Conservation (phyloP, 2,888 invertebrate genomes). For the Eilema caniola region DNA sequence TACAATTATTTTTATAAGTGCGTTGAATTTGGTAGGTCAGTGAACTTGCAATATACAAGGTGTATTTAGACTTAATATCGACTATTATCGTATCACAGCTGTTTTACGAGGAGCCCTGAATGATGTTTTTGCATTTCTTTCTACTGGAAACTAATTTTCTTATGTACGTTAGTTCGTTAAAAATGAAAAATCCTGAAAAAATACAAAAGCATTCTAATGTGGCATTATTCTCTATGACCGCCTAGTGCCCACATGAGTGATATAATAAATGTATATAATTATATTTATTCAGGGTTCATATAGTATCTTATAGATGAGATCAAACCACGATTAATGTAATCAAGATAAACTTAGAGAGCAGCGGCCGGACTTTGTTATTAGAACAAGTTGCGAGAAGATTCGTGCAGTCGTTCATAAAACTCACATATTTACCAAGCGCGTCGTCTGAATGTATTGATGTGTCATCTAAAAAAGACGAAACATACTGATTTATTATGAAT, state of each 20-base stretch:
- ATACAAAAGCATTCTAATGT: not conserved
- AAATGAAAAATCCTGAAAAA: not conserved
- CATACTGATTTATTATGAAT: not conserved
- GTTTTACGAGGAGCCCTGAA: not conserved
- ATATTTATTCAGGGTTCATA: not conserved
- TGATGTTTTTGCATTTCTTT: not conserved
- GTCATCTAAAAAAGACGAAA: too few species aligned
- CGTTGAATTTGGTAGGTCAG: slow-evolving; percentile 34
- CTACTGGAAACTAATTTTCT: not conserved
- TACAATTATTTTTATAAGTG: slow-evolving; percentile 46
- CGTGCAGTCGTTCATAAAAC: too few species aligned
- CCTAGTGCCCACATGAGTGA: slow-evolving; percentile 23
- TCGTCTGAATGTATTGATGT: too few species aligned
- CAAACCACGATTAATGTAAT: not conserved
- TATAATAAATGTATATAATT: slow-evolving; percentile 14
- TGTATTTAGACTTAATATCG: not conserved
- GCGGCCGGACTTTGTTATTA: too few species aligned
- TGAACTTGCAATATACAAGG: slow-evolving; percentile 21
- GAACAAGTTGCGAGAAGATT: too few species aligned
- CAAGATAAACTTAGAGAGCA: not conserved
- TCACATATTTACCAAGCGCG: too few species aligned
- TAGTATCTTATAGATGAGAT: not conserved
- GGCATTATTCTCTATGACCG: too few species aligned
- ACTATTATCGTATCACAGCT: not conserved
- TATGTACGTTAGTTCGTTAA: too few species aligned